Base-by-base conservation (phyloP, 2,113 vertebrate genomes). In the Narcine bancroftii region DNA sequence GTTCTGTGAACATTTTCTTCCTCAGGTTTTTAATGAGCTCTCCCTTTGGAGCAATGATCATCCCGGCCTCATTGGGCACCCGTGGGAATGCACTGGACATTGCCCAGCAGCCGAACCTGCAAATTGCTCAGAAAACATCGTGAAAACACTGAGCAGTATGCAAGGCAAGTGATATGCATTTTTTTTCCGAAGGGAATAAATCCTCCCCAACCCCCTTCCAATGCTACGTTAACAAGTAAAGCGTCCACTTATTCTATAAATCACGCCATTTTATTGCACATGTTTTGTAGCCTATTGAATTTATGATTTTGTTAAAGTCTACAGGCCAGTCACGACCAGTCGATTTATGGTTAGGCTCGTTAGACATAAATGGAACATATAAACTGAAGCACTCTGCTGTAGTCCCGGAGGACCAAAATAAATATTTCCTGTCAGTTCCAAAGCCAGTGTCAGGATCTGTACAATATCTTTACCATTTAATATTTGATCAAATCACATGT, bases 391-490 rank as follows among this genome's bases (percentile, higher is more conserved):
- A 91, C 60, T 91, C 63, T 42, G 87, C 63, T 45, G 60, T 91
- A 29, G 60, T 91, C 63, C 63, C 63, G 0, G 63, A 91, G 87
- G 56, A 91, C 2, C 63, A 66, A 45, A 91, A 91, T 91, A 91
- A 91, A 91, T 91, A 91, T 91, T 91, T 69, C 63, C 87, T 45
- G 63, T 91, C 87, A 66, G 21, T 66, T 91, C 21, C 63, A 91
- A 39, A 66, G 87, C 87, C 21, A 69, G 87, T 91, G 63, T 91
- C 87, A 91, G 87, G 87, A 45, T 91, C 87, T 91, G 87, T 69
- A 91, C 87, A 91, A 91, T 91, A 91, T 91, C 56, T 91, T 91
- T 91, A 66, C 87, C 87, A 91, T 91, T 91, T 91, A 91, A 91
- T 91, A 91, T 91, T 91, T 69, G 87, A 69, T 91, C 87, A 66